Evolutionary conservation across 2,113 vertebrate species (phyloP).

Genomic region (Spermophilus dauricus): DNA sequence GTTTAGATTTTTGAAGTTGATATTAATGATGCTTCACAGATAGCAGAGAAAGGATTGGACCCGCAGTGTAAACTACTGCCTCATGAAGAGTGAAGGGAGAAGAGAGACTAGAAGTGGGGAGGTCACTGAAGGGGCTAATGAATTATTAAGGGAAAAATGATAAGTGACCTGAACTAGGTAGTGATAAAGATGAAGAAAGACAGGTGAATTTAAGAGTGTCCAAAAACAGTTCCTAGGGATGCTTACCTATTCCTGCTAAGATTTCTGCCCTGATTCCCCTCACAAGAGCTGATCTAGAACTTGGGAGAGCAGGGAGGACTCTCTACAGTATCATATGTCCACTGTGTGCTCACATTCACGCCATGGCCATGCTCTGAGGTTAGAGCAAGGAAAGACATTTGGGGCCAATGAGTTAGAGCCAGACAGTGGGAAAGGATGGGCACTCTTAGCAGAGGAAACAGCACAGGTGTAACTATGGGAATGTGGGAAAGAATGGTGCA

Average conservation of each 20-base stretch:
- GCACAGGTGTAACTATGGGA: no score
- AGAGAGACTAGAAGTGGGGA: not conserved
- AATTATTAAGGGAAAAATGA: not conserved
- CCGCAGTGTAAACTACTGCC: not conserved
- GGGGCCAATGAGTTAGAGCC: not conserved
- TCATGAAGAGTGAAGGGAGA: not conserved
- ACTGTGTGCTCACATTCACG: not conserved
- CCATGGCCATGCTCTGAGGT: not conserved
- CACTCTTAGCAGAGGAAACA: not conserved
- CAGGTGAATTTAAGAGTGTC: not conserved
- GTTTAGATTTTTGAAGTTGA: not conserved
- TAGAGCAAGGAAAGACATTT: not conserved
- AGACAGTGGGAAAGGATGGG: not conserved
- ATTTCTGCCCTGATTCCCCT: not conserved
- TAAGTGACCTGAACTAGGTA: not conserved
- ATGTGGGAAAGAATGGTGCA: not conserved
- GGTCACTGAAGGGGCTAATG: not conserved
- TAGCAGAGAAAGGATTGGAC: not conserved
- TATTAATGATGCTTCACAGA: not conserved
- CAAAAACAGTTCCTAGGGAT: not conserved
- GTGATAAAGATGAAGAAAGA: not conserved
- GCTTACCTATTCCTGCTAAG: not conserved
- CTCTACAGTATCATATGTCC: not conserved
- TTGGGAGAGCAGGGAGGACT: not conserved
- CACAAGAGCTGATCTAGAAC: not conserved